Conservation (phyloP, 2,888 invertebrate genomes). For the Sinelater perroti region DNA sequence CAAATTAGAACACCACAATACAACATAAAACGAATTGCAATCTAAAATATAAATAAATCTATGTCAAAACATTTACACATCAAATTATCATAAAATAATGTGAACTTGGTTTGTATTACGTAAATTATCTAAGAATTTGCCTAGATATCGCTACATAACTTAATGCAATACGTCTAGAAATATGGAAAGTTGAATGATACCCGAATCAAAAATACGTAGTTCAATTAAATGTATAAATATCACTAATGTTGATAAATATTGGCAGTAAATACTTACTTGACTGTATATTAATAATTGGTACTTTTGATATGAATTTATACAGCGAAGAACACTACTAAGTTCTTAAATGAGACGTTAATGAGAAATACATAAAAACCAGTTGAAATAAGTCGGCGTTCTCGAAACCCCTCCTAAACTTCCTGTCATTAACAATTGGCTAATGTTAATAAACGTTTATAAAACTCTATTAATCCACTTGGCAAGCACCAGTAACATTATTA, state of each 20-base stretch:
- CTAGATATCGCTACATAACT: background rate
- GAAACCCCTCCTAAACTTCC: background rate
- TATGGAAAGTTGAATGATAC: slow-evolving; percentile 19
- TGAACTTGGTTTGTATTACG: background rate
- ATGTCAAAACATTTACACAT: too few relatives aligned
- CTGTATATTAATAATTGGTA: slow-evolving; percentile 35
- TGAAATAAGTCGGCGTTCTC: slow-evolving; percentile 10
- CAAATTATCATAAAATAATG: background rate
- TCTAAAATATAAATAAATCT: too few relatives aligned
- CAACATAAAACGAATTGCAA: too few relatives aligned
- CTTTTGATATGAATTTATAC: slow-evolving; percentile 37
- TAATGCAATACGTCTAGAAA: too few relatives aligned
- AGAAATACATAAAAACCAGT: slow-evolving; percentile 11
- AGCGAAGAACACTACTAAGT: slow-evolving; percentile 18
- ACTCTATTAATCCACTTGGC: slow-evolving; percentile 25
- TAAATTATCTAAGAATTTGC: background rate
- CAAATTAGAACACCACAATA: too few relatives aligned
- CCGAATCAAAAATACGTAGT: slow-evolving; percentile 11
- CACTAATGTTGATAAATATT: slow-evolving; percentile 36
- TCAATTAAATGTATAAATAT: slow-evolving; percentile 24
- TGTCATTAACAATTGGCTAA: slow-evolving; percentile 12
- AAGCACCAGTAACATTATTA: slow-evolving; percentile 34
- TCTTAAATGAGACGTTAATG: slow-evolving; percentile 7
- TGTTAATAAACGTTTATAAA: slow-evolving; percentile 18
- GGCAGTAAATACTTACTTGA: slow-evolving; percentile 37